phyloP scores from a whole-genome alignment of 2,888 invertebrate species.

The Mesorhabditis sp. region DNA sequence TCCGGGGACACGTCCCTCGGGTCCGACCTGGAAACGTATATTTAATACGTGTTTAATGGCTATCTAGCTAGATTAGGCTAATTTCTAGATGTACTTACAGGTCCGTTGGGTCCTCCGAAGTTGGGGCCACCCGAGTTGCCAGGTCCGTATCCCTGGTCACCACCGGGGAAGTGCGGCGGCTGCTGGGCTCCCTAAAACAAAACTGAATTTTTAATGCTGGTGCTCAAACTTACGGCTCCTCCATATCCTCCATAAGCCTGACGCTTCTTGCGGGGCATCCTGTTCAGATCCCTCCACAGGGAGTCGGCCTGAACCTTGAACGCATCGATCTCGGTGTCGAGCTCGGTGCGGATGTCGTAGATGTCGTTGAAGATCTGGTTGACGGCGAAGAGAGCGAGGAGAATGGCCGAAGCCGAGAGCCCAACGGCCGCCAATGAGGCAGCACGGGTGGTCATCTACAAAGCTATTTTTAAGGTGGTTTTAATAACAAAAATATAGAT shows the following conservation, averaged over 20 bases:
- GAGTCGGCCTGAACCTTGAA: conserved; percentile 35
- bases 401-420: conserved; percentile 28
- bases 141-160: conserved; percentile 15
- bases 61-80: neutral
- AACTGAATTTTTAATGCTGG: too few species aligned
- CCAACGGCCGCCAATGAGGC: conserved; percentile 32
- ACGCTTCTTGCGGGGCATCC: conserved; percentile 31
- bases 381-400: conserved; percentile 27
- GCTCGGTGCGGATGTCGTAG: conserved; percentile 32
- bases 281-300: conserved; percentile 32
- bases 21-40: conserved; percentile 10
- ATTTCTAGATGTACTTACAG: neutral
- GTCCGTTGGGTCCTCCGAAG: conserved; percentile 18
- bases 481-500: too few species aligned
- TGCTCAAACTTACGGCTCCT: conserved; percentile 16
- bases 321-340: conserved; percentile 41
- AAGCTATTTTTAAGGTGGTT: too few species aligned
- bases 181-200: neutral
- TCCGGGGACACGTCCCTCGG: conserved; percentile 16
- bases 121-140: conserved; percentile 24
- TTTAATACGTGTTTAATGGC: too few species aligned
- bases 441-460: conserved; percentile 12
- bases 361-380: conserved; percentile 34
- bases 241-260: conserved; percentile 37
- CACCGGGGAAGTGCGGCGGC: conserved; percentile 7